phyloP scores from a whole-genome alignment of 53 echinoderm and acorn worm genomes.

The Arbacia lixula region DNA sequence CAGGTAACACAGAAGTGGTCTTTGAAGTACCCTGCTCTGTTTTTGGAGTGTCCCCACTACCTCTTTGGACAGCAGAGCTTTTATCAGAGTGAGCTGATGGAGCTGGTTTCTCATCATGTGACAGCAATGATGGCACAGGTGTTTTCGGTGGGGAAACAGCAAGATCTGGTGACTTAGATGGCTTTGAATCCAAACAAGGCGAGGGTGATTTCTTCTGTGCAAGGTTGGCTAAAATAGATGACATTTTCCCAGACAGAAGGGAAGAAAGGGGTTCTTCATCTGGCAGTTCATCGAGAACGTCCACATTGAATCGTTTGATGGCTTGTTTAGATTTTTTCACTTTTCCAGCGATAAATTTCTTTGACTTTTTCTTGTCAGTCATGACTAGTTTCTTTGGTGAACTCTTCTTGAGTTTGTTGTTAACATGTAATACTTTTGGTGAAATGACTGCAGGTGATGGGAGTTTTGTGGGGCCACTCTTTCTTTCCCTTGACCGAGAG shows the following conservation, averaged over 20 bases:
- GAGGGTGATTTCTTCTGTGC: background rate
- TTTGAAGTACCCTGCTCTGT: no score
- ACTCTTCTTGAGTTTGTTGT: background rate
- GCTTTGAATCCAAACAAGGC: background rate
- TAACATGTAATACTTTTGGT: background rate
- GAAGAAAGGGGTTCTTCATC: conserved; percentile 52
- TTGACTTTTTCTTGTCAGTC: conserved; percentile 20
- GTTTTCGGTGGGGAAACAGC: background rate
- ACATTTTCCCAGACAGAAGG: conserved; percentile 35
- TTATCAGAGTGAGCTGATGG: background rate
- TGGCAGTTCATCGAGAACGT: conserved; percentile 35
- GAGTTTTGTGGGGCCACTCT: background rate
- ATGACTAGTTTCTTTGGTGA: conserved; percentile 20
- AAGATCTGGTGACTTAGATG: background rate
- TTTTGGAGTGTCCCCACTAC: conserved; percentile 7
- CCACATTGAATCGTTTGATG: background rate
- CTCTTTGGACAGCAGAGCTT: background rate
- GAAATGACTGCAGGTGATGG: conserved; percentile 12
- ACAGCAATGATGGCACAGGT: background rate
- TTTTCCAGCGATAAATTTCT: conserved; percentile 30
- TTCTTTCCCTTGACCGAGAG: no score
- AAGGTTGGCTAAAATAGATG: conserved; percentile 13
- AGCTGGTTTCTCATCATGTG: background rate
- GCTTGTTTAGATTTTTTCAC: conserved; percentile 33
- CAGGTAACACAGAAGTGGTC: no score